Percentiles rank a stretch among this genome's conserved stretches.
phyloP scores from a whole-genome alignment of 2,888 invertebrate species.

The Eumacrocentrus americanus region DNA sequence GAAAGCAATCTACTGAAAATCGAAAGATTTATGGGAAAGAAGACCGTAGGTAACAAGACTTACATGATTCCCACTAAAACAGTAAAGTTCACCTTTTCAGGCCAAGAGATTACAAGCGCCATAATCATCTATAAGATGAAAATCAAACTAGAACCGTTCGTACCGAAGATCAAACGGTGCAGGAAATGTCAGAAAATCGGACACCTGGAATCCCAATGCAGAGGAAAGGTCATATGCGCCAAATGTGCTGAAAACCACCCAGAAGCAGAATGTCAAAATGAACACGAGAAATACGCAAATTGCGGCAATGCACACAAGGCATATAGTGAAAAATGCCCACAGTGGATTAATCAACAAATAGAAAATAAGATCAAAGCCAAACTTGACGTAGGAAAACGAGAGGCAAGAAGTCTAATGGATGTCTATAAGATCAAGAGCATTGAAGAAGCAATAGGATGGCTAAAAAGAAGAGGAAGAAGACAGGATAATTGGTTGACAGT shows the following conservation, averaged over 20 bases:
- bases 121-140: neutral
- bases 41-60: neutral
- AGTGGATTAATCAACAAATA: neutral
- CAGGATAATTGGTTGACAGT: too few relatives aligned
- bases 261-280: neutral
- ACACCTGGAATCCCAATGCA: slow-evolving; percentile 6
- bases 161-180: slow-evolving; percentile 4
- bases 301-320: neutral
- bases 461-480: too few relatives aligned
- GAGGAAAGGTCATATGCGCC: too few relatives aligned
- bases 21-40: neutral
- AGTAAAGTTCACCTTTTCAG: slow-evolving; percentile 14
- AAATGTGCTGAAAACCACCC: neutral
- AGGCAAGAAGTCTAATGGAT: neutral
- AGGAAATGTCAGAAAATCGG: slow-evolving; percentile 16
- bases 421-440: too few relatives aligned
- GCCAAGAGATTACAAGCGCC: neutral
- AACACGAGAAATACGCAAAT: neutral
- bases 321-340: neutral
- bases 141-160: slow-evolving; percentile 3
- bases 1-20: neutral
- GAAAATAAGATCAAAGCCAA: neutral
- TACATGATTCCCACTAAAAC: neutral
- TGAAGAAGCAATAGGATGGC: too few relatives aligned
- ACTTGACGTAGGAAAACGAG: slow-evolving; percentile 1